Evolutionary conservation across 2,888 invertebrate species (phyloP), one percentile per base, ranked within the genome.

Genomic region (Dendrolimus pini): DNA sequence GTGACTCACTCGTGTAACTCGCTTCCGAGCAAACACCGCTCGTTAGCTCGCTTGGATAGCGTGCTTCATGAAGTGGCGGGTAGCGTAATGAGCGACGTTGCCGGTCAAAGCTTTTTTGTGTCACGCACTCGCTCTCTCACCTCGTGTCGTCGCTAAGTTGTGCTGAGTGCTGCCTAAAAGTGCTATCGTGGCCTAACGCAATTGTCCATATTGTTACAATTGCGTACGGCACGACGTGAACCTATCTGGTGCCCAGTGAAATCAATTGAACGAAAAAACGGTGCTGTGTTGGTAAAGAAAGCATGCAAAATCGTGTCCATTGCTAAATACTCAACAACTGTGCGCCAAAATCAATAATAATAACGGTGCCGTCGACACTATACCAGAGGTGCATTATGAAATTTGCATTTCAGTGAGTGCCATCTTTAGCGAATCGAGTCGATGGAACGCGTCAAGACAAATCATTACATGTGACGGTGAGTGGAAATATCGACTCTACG

Each of bases 381-480:
- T 82, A 85, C 78, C 85, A 83, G 83, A 91, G 91, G 91, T 91
- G 87, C 77, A 78, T 78, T 78, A 80, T 80, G 89, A 84, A 83
- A 75, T 83, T 84, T 90, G 91, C 91, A 91, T 88, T 89, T 91
- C 91, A 91, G 91, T 91, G 91, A 91, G 90, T 91, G 91, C 85
- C 89, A 91, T 91, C 89, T 82, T 84, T 81, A 71, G 69, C 71
- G 74, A 73, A 74, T 74, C 80, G 82, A 69, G 70, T 69, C 77
- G 64, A 65, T 67, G 65, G 62, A 72, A 78, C 78, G 74, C 83
- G 77, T 74, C 71, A 69, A 71, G 80, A 83, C 65, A 81, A 93
- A 93, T 93, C 93, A 93, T 93, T 93, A 93, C 93, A 93, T 93
- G 93, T 93, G 93, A 93, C 92, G 92, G 93, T 93, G 93, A 93